Evolutionary conservation across 2,113 vertebrate species (phyloP).

Genomic region (Sterna hirundo): DNA sequence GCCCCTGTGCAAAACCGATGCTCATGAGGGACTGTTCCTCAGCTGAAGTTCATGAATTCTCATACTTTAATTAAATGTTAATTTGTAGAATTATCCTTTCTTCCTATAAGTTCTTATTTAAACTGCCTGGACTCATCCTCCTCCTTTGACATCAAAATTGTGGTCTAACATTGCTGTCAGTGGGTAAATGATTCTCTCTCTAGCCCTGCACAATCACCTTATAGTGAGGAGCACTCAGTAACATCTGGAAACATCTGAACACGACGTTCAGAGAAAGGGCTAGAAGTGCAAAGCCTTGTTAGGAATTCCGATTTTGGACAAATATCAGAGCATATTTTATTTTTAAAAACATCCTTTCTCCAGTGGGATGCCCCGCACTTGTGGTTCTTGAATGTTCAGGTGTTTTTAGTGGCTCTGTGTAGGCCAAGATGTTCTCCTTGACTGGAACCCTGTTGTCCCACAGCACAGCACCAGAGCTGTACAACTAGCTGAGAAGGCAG

Average conservation of each 20-base stretch:
- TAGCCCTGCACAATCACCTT: not conserved
- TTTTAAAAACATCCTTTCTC: not conserved
- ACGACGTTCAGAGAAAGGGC: not conserved
- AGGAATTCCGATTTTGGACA: not conserved
- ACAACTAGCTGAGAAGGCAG: not conserved
- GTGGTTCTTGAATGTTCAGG: not conserved
- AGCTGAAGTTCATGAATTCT: not conserved
- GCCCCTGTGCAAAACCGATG: not conserved
- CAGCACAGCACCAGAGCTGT: not conserved
- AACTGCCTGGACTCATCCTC: not conserved
- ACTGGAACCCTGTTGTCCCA: not conserved
- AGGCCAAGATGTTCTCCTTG: not conserved
- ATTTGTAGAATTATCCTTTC: not conserved
- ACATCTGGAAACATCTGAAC: not conserved
- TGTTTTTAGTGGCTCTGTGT: not conserved
- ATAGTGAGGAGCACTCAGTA: not conserved
- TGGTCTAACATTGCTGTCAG: not conserved
- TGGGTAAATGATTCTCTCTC: not conserved
- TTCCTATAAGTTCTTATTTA: not conserved
- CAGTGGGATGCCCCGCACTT: not conserved
- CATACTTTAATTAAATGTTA: not conserved
- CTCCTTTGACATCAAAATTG: not conserved
- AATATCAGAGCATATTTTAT: not conserved
- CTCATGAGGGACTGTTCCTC: not conserved
- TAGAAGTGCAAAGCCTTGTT: not conserved